Evolutionary conservation across 2,113 vertebrate genomes (phyloP).

Genomic region (Numida meleagris): DNA sequence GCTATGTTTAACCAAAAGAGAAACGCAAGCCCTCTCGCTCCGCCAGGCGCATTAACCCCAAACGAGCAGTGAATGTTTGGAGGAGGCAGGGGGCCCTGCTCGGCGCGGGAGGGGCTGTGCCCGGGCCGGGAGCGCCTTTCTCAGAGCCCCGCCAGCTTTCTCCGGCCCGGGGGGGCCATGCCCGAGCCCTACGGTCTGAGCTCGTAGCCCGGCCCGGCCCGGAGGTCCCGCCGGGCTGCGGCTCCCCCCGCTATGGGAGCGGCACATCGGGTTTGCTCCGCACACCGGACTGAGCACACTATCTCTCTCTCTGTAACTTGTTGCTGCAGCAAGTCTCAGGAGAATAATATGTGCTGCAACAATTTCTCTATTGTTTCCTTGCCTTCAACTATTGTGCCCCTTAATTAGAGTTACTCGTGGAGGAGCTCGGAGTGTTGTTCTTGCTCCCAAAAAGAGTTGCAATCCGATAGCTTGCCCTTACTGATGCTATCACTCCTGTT

Average conservation of each 20-base stretch:
- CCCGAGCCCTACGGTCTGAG: too few species aligned
- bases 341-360: constrained; percentile 91
- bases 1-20: neutral
- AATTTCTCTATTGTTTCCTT: constrained; percentile 96
- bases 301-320: constrained; percentile 82
- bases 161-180: neutral
- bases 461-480: constrained; percentile 40
- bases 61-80: constrained; percentile 25
- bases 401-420: constrained; percentile 88
- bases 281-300: constrained; percentile 50
- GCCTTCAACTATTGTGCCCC: constrained; percentile 82
- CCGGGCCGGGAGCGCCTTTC: constrained; percentile 4
- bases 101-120: constrained; percentile 30
- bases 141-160: neutral
- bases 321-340: constrained; percentile 88
- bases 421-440: constrained; percentile 77
- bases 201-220: neutral
- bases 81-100: constrained; percentile 21
- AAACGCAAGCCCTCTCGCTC: neutral
- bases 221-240: constrained; percentile 1
- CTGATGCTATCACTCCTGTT: neutral
- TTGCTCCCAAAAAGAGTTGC: constrained; percentile 61
- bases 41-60: neutral
- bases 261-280: constrained; percentile 48
- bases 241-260: constrained; percentile 51